These are phyloP conservation scores for Diglossa cyanea DNA, from an alignment of 2,797 vertebrate species.

Conservation along the genomic window DNA sequence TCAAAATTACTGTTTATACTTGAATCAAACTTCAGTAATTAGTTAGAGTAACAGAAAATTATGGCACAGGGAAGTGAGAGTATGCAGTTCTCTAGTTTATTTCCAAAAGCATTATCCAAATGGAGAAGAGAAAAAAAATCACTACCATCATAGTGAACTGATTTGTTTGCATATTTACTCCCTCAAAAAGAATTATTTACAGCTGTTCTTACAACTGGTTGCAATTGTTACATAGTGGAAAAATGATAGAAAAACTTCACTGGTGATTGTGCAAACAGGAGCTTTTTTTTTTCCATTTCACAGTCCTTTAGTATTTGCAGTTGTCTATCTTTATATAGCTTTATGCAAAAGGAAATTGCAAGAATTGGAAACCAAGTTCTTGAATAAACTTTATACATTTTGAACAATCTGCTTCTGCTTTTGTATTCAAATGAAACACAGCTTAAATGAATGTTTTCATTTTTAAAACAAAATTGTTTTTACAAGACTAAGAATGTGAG, in stretches of 20 bases:
- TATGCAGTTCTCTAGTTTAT: background rate
- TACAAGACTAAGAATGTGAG: background rate
- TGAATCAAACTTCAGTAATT: background rate
- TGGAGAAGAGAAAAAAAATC: background rate
- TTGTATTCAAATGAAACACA: slow-evolving; percentile 12
- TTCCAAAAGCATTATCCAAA: background rate
- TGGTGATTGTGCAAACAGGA: background rate
- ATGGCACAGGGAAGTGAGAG: background rate
- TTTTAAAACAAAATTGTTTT: background rate
- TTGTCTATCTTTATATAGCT: slow-evolving; percentile 17
- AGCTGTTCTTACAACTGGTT: background rate
- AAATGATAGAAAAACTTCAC: background rate
- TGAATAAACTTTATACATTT: slow-evolving; percentile 68
- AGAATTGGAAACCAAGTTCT: slow-evolving; percentile 24
- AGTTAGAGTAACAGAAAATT: background rate
- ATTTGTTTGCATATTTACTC: background rate
- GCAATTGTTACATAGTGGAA: background rate
- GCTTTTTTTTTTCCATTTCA: background rate
- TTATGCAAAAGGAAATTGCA: slow-evolving; percentile 23
- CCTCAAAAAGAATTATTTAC: background rate
- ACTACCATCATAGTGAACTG: background rate
- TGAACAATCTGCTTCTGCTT: slow-evolving; percentile 27
- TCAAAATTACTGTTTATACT: background rate
- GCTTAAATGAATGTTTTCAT: background rate
- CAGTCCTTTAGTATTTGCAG: background rate